Conservation (phyloP, 2,888 invertebrate species). For the Pediacus dermestoides region DNA sequence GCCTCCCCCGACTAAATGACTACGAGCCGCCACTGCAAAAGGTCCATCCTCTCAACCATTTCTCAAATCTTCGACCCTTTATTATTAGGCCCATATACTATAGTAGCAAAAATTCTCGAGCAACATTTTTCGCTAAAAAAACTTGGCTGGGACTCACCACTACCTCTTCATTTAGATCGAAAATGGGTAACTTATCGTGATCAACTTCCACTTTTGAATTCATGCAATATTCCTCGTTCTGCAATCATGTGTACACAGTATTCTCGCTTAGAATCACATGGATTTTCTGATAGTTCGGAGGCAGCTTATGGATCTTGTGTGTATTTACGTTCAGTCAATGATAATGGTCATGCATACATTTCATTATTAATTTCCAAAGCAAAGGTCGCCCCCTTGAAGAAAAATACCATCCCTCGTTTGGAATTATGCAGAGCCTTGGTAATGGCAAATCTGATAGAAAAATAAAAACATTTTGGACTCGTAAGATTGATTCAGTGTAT, state of each 20-base stretch:
- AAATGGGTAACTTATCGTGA: constrained; percentile 5
- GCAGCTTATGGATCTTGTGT: constrained; percentile 13
- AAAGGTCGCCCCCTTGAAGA: constrained; percentile 18
- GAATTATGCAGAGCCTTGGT: constrained; percentile 18
- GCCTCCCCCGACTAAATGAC: no score
- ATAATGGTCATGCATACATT: not conserved
- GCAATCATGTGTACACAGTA: no score
- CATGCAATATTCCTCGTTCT: constrained; percentile 1
- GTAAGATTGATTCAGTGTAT: constrained; percentile 11
- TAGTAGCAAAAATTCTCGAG: constrained; percentile 6
- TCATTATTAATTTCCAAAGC: constrained; percentile 17
- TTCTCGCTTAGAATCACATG: constrained; percentile 16
- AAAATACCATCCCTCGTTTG: constrained; percentile 15
- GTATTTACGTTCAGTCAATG: constrained; percentile 12
- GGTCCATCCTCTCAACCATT: constrained; percentile 2
- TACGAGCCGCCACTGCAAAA: constrained; percentile 6
- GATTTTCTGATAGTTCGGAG: constrained; percentile 12
- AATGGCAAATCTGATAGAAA: no score
- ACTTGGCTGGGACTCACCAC: constrained; percentile 7
- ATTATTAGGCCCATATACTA: constrained; percentile 3
- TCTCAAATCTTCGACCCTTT: constrained; percentile 9
- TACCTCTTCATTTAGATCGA: not conserved
- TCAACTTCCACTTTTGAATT: constrained; percentile 4
- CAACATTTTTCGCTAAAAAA: constrained; percentile 9
- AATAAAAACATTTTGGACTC: no score